Base-by-base conservation (phyloP, 2,888 invertebrate genomes). In the Agriopis aurantiaria region DNA sequence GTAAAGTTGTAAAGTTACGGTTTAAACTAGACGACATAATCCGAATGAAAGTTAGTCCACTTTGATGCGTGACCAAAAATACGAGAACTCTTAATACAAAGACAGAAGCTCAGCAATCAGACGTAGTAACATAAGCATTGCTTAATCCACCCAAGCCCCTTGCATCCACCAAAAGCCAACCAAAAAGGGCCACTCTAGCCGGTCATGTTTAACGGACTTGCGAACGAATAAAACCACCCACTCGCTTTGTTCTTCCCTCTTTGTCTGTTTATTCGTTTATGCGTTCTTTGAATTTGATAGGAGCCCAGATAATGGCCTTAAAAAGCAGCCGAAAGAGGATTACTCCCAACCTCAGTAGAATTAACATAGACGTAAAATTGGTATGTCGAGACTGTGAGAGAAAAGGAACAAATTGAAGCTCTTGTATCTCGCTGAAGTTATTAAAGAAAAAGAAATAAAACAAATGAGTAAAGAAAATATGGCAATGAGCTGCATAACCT, bases 221-320 rank as follows among this genome's bases (percentile, higher is more conserved):
- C 58, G 70, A 49, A 63, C 66, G 63, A 58, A 71, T 71, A 71
- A 67, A 71, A 67, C 66, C 70, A 59, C 70, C 66, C 59, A 71
- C 70, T 71, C 70, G 63, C 70, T 71, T 71, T 71, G 70, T 71
- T 67, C 70, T 71, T 55, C 65, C 61, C 73, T 71, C 75, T 79
- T 81, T 79, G 76, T 75, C 74, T 80, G 74, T 81, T 80, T 79
- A 82, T 81, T 79, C 75, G 75, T 78, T 78, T 77, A 78, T 77
- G 75, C 64, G 76, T 78, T 79, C 79, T 81, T 81, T 83, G 78
- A 74, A 81, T 82, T 79, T 80, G 80, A 80, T 82, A 77, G 73
- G 71, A 73, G 68, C 71, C 61, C 77, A 79, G 81, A 85, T 85
- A 85, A 85, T 85, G 83, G 82, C 76, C 80, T 80, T 82, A 82